These are phyloP conservation scores for Eurois occulta DNA, from an alignment of 2,888 invertebrate species.

Conservation along the genomic window DNA sequence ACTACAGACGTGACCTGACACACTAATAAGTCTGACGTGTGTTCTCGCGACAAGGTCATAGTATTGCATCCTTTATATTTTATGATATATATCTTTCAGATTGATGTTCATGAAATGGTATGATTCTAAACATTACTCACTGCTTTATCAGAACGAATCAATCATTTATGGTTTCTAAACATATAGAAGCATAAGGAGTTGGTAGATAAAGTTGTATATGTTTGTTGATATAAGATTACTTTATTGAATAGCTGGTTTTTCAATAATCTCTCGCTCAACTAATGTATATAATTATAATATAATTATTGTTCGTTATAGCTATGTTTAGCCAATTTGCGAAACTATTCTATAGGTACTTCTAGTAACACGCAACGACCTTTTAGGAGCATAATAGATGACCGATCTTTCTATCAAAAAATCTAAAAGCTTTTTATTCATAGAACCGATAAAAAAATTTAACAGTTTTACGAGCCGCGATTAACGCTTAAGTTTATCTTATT, in stretches of 20 bases:
- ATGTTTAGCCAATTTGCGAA: too few species aligned
- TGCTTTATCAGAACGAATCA: neutral
- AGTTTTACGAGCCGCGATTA: constrained; percentile 2
- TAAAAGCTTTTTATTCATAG: neutral
- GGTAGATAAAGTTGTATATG: neutral
- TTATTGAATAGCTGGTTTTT: neutral
- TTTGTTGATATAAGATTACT: neutral
- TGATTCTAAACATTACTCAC: neutral
- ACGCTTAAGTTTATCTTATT: constrained; percentile 30
- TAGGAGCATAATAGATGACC: neutral
- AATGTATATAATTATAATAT: too few species aligned
- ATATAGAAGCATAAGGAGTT: neutral
- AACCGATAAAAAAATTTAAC: neutral
- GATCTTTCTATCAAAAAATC: neutral
- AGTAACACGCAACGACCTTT: neutral
- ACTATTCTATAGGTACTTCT: neutral
- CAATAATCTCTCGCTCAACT: neutral
- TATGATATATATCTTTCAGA: neutral
- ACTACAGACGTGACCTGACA: constrained; percentile 58
- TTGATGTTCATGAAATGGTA: neutral
- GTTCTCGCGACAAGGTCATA: constrained; percentile 7
- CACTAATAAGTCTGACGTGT: constrained; percentile 27
- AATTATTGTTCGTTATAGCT: too few species aligned
- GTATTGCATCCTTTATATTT: neutral
- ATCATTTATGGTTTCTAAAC: neutral